phyloP scores from a whole-genome alignment of 2,888 invertebrate genomes.

The Eueremaeus valkanovi region DNA sequence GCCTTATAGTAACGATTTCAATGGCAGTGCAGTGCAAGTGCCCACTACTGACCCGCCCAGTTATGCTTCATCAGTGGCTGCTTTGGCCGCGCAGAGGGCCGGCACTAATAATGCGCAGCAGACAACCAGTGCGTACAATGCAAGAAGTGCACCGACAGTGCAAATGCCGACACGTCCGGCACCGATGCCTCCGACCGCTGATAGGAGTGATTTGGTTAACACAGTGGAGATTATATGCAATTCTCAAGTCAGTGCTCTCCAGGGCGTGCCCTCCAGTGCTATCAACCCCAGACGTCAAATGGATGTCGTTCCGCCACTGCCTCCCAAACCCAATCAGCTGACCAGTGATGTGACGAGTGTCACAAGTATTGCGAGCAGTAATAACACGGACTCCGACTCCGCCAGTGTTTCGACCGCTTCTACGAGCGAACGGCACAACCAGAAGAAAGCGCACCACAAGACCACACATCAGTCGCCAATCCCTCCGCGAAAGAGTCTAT shows the following conservation, averaged over 20 bases:
- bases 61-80: conserved; percentile 86
- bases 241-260: conserved; percentile 47
- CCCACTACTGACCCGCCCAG: conserved; percentile 83
- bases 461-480: conserved; percentile 91
- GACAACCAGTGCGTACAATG: conserved; percentile 29
- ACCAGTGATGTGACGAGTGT: conserved; percentile 26
- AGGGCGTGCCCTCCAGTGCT: conserved; percentile 34
- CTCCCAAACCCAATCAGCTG: conserved; percentile 37
- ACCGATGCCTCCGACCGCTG: conserved; percentile 38
- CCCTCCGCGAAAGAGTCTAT: conserved; percentile 83
- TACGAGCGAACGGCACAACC: neutral
- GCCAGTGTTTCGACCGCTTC: conserved; percentile 14
- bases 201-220: conserved; percentile 46
- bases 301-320: conserved; percentile 33
- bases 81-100: conserved; percentile 60
- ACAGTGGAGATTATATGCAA: conserved; percentile 48
- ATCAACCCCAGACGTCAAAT: neutral
- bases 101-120: conserved; percentile 58
- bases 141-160: neutral
- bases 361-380: neutral
- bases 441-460: conserved; percentile 61
- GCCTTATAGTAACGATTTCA: neutral
- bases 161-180: conserved; percentile 21
- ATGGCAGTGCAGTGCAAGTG: conserved; percentile 41
- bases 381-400: conserved; percentile 18